A percentile compares a stretch with the other conserved stretches of the same genome.
phyloP scores from a whole-genome alignment of 2,888 invertebrate species.

The Ischnura elegans region DNA sequence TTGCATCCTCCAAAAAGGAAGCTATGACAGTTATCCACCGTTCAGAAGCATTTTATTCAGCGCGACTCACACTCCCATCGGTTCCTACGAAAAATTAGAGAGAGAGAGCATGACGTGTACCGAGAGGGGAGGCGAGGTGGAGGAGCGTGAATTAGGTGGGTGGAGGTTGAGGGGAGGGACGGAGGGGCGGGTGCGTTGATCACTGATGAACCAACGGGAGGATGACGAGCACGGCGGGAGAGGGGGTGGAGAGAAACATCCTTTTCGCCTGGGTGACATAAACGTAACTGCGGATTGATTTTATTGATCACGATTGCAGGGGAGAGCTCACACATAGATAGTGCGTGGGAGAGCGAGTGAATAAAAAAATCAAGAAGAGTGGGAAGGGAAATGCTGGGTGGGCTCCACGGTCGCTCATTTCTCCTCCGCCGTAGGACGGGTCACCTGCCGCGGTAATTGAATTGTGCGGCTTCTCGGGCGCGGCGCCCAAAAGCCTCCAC shows the following conservation, averaged over 20 bases:
- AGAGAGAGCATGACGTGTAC: too few relatives aligned
- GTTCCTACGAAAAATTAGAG: too few relatives aligned
- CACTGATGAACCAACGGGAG: not conserved
- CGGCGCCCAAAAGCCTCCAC: conserved; percentile 4
- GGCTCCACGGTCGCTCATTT: not conserved
- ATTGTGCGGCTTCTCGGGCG: conserved; percentile 13
- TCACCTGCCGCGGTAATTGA: conserved; percentile 39
- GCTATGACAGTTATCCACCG: too few relatives aligned
- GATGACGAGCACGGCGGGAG: not conserved
- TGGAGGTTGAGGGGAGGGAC: not conserved
- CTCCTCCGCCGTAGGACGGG: not conserved
- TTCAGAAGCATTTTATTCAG: too few relatives aligned
- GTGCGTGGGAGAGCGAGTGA: not conserved
- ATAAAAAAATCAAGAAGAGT: not conserved
- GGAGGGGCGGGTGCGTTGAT: not conserved
- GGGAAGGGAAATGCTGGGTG: not conserved
- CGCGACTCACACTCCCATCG: too few relatives aligned
- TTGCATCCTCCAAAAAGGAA: too few relatives aligned
- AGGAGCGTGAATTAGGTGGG: too few relatives aligned
- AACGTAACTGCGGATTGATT: conserved; percentile 13
- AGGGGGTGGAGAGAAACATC: not conserved
- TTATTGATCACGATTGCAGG: conserved; percentile 36
- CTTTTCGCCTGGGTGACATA: not conserved
- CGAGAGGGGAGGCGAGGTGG: too few relatives aligned
- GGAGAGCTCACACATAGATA: not conserved